Conservation (phyloP, 2,113 vertebrate genomes). For the Chitala chitala region DNA sequence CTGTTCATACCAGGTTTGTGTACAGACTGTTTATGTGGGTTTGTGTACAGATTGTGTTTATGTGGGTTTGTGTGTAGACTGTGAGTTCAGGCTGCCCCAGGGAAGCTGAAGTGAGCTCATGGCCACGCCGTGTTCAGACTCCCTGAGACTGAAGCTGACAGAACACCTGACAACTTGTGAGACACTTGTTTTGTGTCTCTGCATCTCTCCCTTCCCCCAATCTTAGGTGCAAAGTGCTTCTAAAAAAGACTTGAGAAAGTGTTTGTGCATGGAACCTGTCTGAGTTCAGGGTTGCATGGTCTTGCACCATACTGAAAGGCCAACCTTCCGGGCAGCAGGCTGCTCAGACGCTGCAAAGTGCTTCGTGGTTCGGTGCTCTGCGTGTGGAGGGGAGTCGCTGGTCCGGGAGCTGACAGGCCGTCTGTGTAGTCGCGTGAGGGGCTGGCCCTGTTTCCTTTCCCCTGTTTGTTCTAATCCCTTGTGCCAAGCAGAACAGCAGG, state of each 20-base stretch:
- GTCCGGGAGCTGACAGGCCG: neutral
- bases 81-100: neutral
- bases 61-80: neutral
- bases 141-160: too few relatives aligned
- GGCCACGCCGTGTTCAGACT: too few relatives aligned
- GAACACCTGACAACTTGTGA: too few relatives aligned
- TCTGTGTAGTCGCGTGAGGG: constrained; percentile 4
- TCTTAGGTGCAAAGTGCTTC: constrained; percentile 4
- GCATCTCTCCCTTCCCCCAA: neutral
- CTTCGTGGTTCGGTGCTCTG: neutral
- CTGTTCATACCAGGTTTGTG: neutral
- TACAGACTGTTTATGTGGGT: neutral
- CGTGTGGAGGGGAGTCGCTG: neutral
- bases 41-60: neutral
- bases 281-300: constrained; percentile 20
- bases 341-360: neutral
- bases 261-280: constrained; percentile 4
- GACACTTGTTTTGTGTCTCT: too few relatives aligned
- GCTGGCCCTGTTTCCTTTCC: constrained; percentile 20
- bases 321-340: neutral
- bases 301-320: constrained; percentile 31
- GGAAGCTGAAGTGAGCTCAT: neutral
- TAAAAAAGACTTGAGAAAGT: constrained; percentile 7
- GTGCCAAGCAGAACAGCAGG: constrained; percentile 1
- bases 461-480: constrained; percentile 12